These are phyloP conservation scores for Sialis fuliginosa DNA, from an alignment of 2,888 invertebrate species.

Conservation along the genomic window DNA sequence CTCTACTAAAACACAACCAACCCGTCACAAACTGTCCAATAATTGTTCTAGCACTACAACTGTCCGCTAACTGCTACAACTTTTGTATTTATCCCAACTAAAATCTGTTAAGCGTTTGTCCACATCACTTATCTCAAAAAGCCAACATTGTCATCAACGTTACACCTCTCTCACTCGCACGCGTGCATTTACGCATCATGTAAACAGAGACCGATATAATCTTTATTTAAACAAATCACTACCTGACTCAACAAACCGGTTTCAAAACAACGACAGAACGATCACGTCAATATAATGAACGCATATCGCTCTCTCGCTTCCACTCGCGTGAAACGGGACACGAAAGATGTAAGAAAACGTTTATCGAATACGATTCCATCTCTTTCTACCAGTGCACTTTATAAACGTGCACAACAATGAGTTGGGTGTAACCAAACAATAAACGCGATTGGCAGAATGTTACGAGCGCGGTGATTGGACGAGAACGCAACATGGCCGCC, in stretches of 20 bases:
- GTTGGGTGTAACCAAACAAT: slow-evolving; percentile 5
- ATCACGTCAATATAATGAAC: neutral
- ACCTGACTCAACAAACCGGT: neutral
- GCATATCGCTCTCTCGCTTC: neutral
- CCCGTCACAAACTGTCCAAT: neutral
- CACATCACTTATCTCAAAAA: slow-evolving; percentile 5
- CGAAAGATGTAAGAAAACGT: neutral
- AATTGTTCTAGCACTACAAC: no score
- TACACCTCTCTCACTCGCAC: no score
- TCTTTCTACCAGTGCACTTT: neutral
- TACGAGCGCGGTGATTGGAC: slow-evolving; percentile 4
- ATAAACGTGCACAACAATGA: neutral
- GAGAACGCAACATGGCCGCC: neutral
- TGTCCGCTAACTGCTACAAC: no score
- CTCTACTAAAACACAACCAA: neutral
- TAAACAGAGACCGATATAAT: no score
- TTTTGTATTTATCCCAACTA: no score
- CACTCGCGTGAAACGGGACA: neutral
- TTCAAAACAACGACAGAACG: neutral
- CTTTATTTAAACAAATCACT: no score
- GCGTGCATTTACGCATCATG: no score
- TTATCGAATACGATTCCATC: neutral
- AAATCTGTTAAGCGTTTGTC: slow-evolving; percentile 3
- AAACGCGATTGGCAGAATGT: slow-evolving; percentile 4
- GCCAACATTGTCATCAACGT: neutral